phyloP scores from a whole-genome alignment of 2,113 vertebrate genomes.

The Panthera leo region DNA sequence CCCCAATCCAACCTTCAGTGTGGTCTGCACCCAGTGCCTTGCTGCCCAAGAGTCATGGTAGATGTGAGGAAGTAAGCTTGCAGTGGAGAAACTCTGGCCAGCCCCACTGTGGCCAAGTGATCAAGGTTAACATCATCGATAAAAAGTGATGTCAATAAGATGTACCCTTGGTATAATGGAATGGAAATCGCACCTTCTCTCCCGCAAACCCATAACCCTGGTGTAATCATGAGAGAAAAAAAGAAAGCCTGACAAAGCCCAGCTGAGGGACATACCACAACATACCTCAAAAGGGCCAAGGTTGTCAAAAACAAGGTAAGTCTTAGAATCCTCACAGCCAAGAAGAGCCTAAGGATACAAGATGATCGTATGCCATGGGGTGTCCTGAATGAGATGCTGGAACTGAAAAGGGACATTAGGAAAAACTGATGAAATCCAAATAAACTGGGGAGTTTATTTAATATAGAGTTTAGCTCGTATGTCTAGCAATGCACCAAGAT shows the following conservation, averaged over 20 bases:
- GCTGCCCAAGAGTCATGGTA: rapidly evolving
- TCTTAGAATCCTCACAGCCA: not conserved
- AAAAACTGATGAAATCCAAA: not conserved
- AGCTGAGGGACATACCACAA: not conserved
- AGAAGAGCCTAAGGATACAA: not conserved
- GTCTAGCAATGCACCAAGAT: rapidly evolving
- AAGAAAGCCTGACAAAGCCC: not conserved
- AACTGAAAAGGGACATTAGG: not conserved
- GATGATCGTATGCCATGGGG: rapidly evolving
- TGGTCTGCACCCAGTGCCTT: not conserved
- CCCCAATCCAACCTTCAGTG: too few species aligned
- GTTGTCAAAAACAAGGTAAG: not conserved
- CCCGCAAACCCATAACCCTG: not conserved
- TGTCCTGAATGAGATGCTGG: too few species aligned
- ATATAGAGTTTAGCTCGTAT: rapidly evolving
- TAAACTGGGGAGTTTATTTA: not conserved
- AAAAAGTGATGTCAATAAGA: rapidly evolving
- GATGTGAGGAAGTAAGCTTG: not conserved
- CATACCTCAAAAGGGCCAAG: not conserved
- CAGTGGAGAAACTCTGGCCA: too few species aligned
- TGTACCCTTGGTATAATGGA: not conserved
- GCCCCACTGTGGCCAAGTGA: rapidly evolving
- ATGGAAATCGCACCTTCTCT: too few species aligned
- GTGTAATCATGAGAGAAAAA: not conserved
- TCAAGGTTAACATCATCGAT: not conserved